phyloP scores from a whole-genome alignment of 2,888 invertebrate genomes.

The Furcula furcula region DNA sequence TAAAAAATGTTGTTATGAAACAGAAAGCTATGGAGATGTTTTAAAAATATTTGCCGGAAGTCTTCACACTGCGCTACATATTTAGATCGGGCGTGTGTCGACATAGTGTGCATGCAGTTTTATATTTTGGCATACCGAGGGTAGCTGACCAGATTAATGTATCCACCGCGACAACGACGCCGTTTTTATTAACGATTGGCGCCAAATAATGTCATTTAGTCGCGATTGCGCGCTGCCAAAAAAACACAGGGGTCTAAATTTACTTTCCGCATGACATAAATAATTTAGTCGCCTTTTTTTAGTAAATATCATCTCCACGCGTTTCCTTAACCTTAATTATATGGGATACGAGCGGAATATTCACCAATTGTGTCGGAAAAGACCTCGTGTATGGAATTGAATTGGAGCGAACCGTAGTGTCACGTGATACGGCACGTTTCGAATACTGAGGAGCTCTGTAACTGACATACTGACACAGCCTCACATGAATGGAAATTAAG shows the following conservation, averaged over 20 bases:
- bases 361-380: not conserved
- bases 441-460: not conserved
- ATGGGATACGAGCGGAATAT: not conserved
- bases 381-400: not conserved
- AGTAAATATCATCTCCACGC: constrained; percentile 4
- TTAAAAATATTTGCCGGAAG: not conserved
- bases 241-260: constrained; percentile 43
- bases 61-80: not conserved
- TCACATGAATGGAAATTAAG: not conserved
- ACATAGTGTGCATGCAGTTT: constrained; percentile 5
- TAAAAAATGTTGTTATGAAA: too few species aligned
- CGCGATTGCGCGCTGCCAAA: constrained; percentile 49
- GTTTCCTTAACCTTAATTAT: not conserved
- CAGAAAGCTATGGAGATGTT: not conserved
- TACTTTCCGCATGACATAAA: constrained; percentile 38
- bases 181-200: constrained; percentile 72
- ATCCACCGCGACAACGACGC: constrained; percentile 46
- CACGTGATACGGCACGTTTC: constrained; percentile 1
- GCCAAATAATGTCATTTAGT: constrained; percentile 62
- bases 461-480: not conserved
- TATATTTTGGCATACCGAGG: constrained; percentile 29
- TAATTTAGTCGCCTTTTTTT: constrained; percentile 16
- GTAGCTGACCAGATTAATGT: constrained; percentile 24
- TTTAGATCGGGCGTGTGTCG: not conserved
- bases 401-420: not conserved